Evolutionary conservation across 2,113 vertebrate species (phyloP).

Genomic region (Manacus vitellinus): DNA sequence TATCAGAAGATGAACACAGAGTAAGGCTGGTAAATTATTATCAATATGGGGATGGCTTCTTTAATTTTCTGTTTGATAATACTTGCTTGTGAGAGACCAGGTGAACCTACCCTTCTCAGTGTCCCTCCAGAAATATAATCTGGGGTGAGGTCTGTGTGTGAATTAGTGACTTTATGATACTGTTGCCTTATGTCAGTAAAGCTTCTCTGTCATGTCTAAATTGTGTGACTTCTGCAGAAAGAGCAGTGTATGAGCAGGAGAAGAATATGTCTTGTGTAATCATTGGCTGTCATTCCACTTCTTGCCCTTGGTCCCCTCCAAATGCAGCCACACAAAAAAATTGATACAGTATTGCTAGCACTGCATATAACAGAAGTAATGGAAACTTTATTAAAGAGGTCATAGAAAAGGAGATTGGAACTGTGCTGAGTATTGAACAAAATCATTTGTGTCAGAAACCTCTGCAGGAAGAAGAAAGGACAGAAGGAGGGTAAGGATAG

Average conservation of each 20-base stretch:
- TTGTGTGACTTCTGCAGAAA: neutral
- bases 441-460: neutral
- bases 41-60: neutral
- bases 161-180: neutral
- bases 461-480: neutral
- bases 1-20: constrained; percentile 53
- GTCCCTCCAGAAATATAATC: neutral
- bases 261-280: neutral
- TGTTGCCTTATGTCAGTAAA: neutral
- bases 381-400: neutral
- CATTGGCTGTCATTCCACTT: neutral
- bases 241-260: neutral
- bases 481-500: neutral
- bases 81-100: neutral
- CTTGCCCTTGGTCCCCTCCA: neutral
- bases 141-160: rapidly evolving
- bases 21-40: constrained; percentile 56
- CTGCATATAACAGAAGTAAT: neutral
- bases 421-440: neutral
- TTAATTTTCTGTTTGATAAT: neutral
- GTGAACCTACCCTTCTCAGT: neutral
- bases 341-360: neutral
- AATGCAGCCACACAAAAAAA: neutral
- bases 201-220: neutral
- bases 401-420: neutral